Evolutionary conservation across 2,888 invertebrate genomes (phyloP).

Genomic region (Ophraella communa): DNA sequence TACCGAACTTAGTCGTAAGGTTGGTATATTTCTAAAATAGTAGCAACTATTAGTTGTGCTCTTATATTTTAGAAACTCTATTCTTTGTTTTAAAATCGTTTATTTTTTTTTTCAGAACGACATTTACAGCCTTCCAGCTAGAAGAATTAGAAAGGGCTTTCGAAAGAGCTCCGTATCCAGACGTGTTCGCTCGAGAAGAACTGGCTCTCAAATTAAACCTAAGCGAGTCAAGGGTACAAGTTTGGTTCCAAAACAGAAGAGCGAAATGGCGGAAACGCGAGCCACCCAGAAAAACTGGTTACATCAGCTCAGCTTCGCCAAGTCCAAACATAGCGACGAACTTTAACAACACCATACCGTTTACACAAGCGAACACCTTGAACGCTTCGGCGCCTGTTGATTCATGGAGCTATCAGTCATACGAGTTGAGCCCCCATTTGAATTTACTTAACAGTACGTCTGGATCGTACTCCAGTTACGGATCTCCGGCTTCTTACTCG

Average conservation of each 20-base stretch:
- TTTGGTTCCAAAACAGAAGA: slow-evolving; percentile 90
- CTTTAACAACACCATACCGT: slow-evolving; percentile 66
- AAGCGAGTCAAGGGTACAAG: slow-evolving; percentile 79
- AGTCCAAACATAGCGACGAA: slow-evolving; percentile 65
- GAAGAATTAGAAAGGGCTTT: slow-evolving; percentile 94
- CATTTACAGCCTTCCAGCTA: slow-evolving; percentile 93
- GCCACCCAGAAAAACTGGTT: slow-evolving; percentile 88
- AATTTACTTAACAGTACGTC: slow-evolving; percentile 73
- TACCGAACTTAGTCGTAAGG: no score
- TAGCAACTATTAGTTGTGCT: no score
- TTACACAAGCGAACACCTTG: slow-evolving; percentile 61
- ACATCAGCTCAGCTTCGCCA: slow-evolving; percentile 74
- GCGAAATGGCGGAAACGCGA: slow-evolving; percentile 95
- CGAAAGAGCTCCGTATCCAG: slow-evolving; percentile 94
- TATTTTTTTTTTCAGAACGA: slow-evolving; percentile 76
- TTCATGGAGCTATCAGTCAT: slow-evolving; percentile 77
- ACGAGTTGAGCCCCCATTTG: slow-evolving; percentile 78
- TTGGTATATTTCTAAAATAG: no score
- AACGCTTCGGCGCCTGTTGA: slow-evolving; percentile 66
- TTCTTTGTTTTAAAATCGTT: no score
- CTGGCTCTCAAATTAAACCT: slow-evolving; percentile 88
- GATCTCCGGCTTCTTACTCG: slow-evolving; percentile 67
- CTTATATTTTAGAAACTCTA: no score
- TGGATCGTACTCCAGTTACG: slow-evolving; percentile 71
- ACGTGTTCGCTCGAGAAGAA: slow-evolving; percentile 94